A percentile compares a stretch with the other conserved stretches of the same genome.
phyloP scores from a whole-genome alignment of 2,888 invertebrate genomes.

The Mythimna loreyi region DNA sequence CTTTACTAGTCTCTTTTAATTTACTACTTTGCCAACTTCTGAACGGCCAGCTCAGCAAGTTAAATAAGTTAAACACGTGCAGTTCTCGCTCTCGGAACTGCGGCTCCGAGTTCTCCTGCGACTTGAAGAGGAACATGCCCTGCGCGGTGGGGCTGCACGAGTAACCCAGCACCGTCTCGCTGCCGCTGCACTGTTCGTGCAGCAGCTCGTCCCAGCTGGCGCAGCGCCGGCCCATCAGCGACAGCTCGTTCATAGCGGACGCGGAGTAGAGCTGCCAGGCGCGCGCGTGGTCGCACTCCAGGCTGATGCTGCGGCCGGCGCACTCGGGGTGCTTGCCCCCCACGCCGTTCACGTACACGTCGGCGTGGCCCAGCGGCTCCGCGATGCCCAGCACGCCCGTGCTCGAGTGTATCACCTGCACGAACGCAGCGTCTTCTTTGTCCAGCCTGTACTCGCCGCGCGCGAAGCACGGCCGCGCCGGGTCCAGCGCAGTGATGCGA shows the following conservation, averaged over 20 bases:
- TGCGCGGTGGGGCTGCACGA: constrained; percentile 66
- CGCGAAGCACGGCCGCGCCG: constrained; percentile 84
- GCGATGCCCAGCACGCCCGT: constrained; percentile 82
- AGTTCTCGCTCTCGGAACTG: constrained; percentile 47
- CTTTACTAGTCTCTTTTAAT: not conserved
- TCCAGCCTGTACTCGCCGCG: constrained; percentile 72
- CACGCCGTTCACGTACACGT: constrained; percentile 85
- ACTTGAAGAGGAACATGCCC: constrained; percentile 81
- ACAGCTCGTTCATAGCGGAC: constrained; percentile 70
- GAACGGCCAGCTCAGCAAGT: constrained; percentile 60
- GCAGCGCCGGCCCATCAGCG: constrained; percentile 74
- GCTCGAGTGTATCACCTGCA: constrained; percentile 84
- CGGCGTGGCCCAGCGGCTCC: constrained; percentile 80
- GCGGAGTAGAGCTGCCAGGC: constrained; percentile 81
- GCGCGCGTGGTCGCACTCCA: constrained; percentile 84
- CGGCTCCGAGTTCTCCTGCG: constrained; percentile 53
- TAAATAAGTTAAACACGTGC: constrained; percentile 74
- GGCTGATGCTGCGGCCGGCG: constrained; percentile 72
- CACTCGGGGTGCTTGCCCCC: constrained; percentile 82
- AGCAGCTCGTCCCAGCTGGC: constrained; percentile 74
- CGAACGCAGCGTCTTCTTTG: constrained; percentile 79
- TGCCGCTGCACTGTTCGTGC: constrained; percentile 74
- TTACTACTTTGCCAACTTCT: constrained; percentile 6
- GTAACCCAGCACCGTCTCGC: constrained; percentile 75
- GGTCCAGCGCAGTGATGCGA: constrained; percentile 83